Evolutionary conservation across 1,140 invertebrate genomes (phyloP).

Genomic region (Araneus ventricosus): DNA sequence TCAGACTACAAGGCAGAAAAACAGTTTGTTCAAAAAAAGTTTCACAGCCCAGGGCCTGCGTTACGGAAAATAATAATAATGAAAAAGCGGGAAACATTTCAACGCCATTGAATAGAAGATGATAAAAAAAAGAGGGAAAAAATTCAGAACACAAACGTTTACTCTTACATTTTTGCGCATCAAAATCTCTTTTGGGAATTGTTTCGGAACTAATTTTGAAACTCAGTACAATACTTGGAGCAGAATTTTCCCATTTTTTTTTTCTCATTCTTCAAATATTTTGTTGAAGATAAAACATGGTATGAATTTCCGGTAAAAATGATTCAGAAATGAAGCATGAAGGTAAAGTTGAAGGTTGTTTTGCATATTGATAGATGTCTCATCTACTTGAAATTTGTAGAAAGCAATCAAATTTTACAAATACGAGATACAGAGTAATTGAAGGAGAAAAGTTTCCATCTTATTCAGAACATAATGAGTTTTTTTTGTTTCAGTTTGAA

Average conservation of each 20-base stretch:
- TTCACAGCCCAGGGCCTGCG: neutral
- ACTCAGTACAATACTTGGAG: neutral
- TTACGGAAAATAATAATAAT: neutral
- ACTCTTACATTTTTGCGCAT: constrained; percentile 4
- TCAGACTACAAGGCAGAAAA: neutral
- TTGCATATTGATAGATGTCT: too few species aligned
- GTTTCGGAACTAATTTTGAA: neutral
- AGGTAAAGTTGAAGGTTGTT: too few species aligned
- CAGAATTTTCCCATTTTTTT: neutral
- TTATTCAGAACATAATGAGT: too few species aligned
- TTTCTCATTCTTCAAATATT: too few species aligned
- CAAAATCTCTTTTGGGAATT: neutral
- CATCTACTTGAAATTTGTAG: too few species aligned
- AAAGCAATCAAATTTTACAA: too few species aligned
- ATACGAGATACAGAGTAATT: too few species aligned
- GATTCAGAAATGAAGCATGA: too few species aligned
- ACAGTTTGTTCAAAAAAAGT: neutral
- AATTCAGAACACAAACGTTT: neutral
- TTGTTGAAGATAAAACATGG: too few species aligned
- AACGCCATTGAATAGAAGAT: neutral
- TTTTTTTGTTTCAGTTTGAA: too few species aligned
- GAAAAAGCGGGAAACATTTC: neutral
- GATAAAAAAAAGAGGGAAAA: neutral
- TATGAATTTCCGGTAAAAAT: too few species aligned
- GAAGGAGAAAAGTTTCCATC: too few species aligned